Evolutionary conservation across 2,888 invertebrate genomes (phyloP), one percentile per base, ranked within the genome.

Genomic region (Xylocampa areola): DNA sequence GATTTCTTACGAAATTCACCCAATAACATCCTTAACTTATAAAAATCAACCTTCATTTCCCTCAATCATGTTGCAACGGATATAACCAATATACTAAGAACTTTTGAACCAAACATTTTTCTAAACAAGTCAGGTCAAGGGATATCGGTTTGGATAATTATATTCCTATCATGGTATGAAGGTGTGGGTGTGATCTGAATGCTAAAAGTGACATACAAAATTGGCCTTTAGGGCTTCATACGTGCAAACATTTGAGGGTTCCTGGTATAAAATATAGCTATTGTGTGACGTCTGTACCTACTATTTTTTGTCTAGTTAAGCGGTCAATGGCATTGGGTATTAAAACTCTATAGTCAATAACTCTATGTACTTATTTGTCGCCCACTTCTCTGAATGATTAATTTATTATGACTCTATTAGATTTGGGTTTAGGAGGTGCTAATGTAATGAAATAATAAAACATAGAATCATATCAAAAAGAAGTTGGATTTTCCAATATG

Each of bases 161-260:
- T 77, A 87, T 88, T 86, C 87, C 75, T 74, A 82, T 81, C 85
- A 83, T 81, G 82, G 74, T 79, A 79, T 84, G 87, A 85, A 88
- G 88, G 64, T 82, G 54, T 51, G 35, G 52, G 80, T 77, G 85
- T 73, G 48, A 47, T 21, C 11, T 67, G 89, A 80, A 89, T 90
- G 75, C 69, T 80, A 87, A 90, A 67, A 66, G 78, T 74, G 89
- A 83, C 88, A 89, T 61, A 89, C 74, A 79, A 81, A 77, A 78
- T 76, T 80, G 79, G 64, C 83, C 81, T 82, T 79, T 77, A 80
- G 71, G 73, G 76, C 66, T 33, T 57, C 33, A 50, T 77, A 76
- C 79, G 80, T 76, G 78, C 53, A 69, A 55, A 65, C 63, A 79
- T 82, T 77, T 48, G 54, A 69, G 45, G 51, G 45, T 73, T 69